Evolutionary conservation across 2,113 vertebrate genomes (phyloP), one percentile per base, ranked within the genome.

Genomic region (Chauna torquata): DNA sequence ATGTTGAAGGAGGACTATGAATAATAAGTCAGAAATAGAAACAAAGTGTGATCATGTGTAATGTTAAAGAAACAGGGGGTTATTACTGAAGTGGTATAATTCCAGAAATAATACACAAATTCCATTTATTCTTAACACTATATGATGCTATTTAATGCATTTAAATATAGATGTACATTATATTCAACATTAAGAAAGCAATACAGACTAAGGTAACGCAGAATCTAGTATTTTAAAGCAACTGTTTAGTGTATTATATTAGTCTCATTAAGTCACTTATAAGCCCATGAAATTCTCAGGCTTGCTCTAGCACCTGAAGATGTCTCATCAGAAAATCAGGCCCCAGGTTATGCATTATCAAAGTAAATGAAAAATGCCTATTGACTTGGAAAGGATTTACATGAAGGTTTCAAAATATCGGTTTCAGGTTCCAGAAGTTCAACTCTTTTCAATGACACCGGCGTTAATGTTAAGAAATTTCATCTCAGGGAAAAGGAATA

Each of bases 21-120:
- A 80, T 94, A 76, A 47, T 34, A 84, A 87, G 28, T 59, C 44
- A 79, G 28, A 95, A 94, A 95, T 57, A 95, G 72, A 91, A 92
- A 85, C 38, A 76, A 52, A 14, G 17, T 76, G 66, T 47, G 28
- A 76, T 71, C 71, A 40, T n/a, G 9, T 20, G 18, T 19, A 47
- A 15, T 61, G 17, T 30, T 34, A 76, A 77, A 89, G 75, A 61
- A 91, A 42, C 70, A 55, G 50, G 44, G 32, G 11, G 3, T 45
- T 93, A 55, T 79, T 79, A 28, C 20, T 79, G 61, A 85, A 40
- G 20, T 82, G 66, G 61, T 34, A 88, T 72, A 36, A 69, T 74
- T 92, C 49, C 62, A 93, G 75, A 16, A 85, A 59, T 3, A 87
- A 30, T 58, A 55, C 16, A 32, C 3, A 74, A 6, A 79, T 82